Evolutionary conservation across 2,797 vertebrate genomes (phyloP).

Genomic region (Linurgus olivaceus): DNA sequence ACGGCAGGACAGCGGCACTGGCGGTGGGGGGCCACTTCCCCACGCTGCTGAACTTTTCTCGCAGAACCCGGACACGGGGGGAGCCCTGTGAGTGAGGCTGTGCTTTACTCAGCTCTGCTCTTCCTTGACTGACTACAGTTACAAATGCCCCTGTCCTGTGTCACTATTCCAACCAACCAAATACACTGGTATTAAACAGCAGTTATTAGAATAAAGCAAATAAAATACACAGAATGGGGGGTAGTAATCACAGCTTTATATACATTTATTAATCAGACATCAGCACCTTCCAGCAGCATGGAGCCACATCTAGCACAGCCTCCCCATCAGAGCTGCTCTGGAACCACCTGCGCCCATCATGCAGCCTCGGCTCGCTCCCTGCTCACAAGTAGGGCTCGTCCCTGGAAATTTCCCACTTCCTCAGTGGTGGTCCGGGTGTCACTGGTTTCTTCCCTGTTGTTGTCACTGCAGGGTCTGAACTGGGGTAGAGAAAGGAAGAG

Average conservation of each 20-base stretch:
- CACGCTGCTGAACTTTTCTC: not conserved
- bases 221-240: accelerated
- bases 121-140: not conserved
- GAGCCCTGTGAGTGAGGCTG: not conserved
- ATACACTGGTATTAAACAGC: not conserved
- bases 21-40: accelerated
- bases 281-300: not conserved
- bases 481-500: not conserved
- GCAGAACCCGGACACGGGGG: too few species aligned
- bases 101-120: not conserved
- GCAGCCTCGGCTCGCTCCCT: not conserved
- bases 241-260: not conserved
- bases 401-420: constrained; percentile 81
- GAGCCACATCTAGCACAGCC: not conserved
- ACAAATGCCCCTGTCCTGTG: not conserved
- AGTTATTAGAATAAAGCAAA: not conserved
- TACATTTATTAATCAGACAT: constrained; percentile 21
- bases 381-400: constrained; percentile 87
- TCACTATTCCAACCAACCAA: not conserved
- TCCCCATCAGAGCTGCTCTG: not conserved
- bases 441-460: constrained; percentile 78
- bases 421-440: constrained; percentile 76
- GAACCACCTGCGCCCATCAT: accelerated
- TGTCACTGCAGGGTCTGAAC: constrained; percentile 69
- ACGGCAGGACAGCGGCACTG: not conserved